A percentile compares a stretch with the other conserved stretches of the same genome.
Evolutionary conservation across 2,888 invertebrate species (phyloP).

Genomic region (Halictus quadricinctus): DNA sequence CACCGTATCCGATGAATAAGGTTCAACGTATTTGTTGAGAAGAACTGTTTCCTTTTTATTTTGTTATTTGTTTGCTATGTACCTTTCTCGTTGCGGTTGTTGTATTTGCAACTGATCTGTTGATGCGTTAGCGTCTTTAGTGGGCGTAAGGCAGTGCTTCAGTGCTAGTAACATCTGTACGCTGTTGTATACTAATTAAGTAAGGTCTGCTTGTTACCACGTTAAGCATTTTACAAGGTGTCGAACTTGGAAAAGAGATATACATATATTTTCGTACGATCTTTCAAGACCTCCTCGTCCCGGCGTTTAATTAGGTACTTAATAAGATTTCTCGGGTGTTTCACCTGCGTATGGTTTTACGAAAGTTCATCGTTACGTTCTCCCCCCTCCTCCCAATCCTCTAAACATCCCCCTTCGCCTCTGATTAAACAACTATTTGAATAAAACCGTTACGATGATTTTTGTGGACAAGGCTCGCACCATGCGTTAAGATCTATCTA

Average conservation of each 20-base stretch:
- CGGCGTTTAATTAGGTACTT: constrained; percentile 36
- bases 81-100: constrained; percentile 11
- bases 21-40: constrained; percentile 23
- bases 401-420: not conserved
- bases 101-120: not conserved
- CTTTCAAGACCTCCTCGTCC: constrained; percentile 41
- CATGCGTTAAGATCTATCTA: constrained; percentile 60
- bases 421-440: constrained; percentile 2
- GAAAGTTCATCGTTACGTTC: constrained; percentile 50
- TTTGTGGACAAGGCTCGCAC: constrained; percentile 25
- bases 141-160: constrained; percentile 23
- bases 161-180: constrained; percentile 32
- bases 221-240: constrained; percentile 24
- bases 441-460: constrained; percentile 32
- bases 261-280: constrained; percentile 59
- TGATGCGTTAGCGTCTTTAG: constrained; percentile 7
- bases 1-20: not conserved
- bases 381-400: too few relatives aligned
- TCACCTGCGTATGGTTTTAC: constrained; percentile 42
- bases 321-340: constrained; percentile 36
- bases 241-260: constrained; percentile 40
- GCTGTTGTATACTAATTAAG: constrained; percentile 22
- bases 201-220: constrained; percentile 44
- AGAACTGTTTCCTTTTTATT: constrained; percentile 6
- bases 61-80: not conserved